A percentile compares a stretch with the other conserved stretches of the same genome.
Conservation (phyloP, 2,797 vertebrate species). For the Acanthurus lineatus region DNA sequence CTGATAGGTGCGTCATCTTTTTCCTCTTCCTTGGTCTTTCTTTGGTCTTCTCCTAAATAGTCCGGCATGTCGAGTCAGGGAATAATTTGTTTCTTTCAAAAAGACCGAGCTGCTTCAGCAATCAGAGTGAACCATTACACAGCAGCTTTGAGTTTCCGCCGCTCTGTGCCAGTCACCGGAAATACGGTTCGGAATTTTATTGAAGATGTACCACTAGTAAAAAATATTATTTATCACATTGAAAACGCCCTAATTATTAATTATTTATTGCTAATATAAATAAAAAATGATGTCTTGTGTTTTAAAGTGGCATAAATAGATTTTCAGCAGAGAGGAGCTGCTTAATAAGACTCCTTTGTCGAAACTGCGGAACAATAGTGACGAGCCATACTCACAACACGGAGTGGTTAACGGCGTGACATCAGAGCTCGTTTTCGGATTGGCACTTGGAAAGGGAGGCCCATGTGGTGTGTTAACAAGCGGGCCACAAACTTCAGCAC, state of each 20-base stretch:
- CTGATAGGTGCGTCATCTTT: conserved; percentile 95
- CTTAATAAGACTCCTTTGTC: neutral
- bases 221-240: neutral
- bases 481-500: conserved; percentile 54
- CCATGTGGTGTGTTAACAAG: conserved; percentile 81
- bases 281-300: rapidly evolving
- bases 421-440: conserved; percentile 32
- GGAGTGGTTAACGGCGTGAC: conserved; percentile 55
- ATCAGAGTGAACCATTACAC: conserved; percentile 80
- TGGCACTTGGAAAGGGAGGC: conserved; percentile 68
- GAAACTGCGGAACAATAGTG: conserved; percentile 29
- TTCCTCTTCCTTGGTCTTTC: conserved; percentile 95
- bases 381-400: neutral
- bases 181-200: conserved; percentile 51
- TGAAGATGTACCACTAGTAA: neutral
- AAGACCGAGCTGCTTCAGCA: neutral
- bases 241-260: rapidly evolving
- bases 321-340: rapidly evolving
- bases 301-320: rapidly evolving
- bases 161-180: conserved; percentile 57
- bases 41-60: conserved; percentile 93
- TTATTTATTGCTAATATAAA: rapidly evolving
- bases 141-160: conserved; percentile 85
- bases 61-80: conserved; percentile 88
- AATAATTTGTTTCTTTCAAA: neutral